A percentile compares a stretch with the other conserved stretches of the same genome.
These are phyloP conservation scores for Acanthosepion pharaonis DNA, from an alignment of 2,888 invertebrate species.

Conservation along the genomic window DNA sequence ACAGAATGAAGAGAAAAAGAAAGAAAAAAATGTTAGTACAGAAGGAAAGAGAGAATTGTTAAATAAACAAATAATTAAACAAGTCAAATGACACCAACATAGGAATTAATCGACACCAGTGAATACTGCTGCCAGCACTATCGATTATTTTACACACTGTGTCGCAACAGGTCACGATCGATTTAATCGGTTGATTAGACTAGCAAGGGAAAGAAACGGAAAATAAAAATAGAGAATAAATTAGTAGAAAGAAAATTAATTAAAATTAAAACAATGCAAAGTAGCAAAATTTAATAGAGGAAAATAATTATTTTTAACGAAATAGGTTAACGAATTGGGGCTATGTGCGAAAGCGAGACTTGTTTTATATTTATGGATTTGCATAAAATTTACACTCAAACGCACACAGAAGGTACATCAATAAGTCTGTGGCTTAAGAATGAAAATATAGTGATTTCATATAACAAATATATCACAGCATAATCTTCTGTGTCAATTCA, in stretches of 20 bases:
- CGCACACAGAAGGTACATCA: neutral
- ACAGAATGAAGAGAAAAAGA: neutral
- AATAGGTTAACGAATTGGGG: neutral
- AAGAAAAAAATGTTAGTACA: neutral
- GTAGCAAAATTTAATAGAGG: neutral
- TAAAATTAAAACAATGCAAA: neutral
- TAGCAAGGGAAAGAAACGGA: neutral
- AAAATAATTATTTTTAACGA: neutral
- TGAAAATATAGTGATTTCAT: too few relatives aligned
- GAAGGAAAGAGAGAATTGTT: slow-evolving; percentile 3
- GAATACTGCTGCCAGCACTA: neutral
- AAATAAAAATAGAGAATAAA: neutral
- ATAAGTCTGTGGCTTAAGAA: too few relatives aligned
- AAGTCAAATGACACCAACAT: neutral
- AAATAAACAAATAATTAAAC: slow-evolving; percentile 33
- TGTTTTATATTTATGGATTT: neutral
- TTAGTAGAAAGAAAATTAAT: neutral
- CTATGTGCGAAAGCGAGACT: neutral
- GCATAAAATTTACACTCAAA: neutral
- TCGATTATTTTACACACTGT: neutral
- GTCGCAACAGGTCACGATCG: slow-evolving; percentile 33
- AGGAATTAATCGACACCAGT: neutral
- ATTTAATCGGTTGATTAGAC: neutral
- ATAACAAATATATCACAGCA: too few relatives aligned
- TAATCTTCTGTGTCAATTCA: neutral